Evolutionary conservation across 2,797 vertebrate genomes (phyloP).

Genomic region (Sebastes wilsoni): DNA sequence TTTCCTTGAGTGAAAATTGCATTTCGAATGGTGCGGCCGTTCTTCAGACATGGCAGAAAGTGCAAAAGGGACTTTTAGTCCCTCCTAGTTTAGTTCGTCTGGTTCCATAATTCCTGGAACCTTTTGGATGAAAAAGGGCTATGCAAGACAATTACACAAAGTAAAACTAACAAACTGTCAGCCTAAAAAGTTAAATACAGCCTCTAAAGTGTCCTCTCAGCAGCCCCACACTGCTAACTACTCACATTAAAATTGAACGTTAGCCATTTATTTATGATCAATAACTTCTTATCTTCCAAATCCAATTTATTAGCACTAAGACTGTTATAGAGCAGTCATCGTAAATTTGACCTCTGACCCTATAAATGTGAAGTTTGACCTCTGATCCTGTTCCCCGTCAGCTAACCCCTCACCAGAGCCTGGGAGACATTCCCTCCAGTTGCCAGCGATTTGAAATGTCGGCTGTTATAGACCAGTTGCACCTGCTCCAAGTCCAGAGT

Average conservation of each 20-base stretch:
- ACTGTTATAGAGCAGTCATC: background rate
- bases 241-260: background rate
- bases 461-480: slow-evolving; percentile 96
- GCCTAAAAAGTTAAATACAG: no score
- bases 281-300: background rate
- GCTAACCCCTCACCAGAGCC: slow-evolving; percentile 87
- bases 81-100: no score
- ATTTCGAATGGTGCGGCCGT: no score
- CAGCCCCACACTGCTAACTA: no score
- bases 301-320: background rate
- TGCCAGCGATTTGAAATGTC: slow-evolving; percentile 97
- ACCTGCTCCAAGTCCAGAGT: slow-evolving; percentile 93
- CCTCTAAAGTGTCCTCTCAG: no score
- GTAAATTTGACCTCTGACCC: slow-evolving; percentile 34
- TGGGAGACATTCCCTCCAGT: slow-evolving; percentile 97
- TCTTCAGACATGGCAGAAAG: no score
- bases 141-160: no score
- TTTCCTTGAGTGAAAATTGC: no score
- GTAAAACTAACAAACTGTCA: no score
- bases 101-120: no score
- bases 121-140: no score
- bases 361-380: slow-evolving; percentile 6
- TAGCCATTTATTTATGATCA: background rate
- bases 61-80: no score
- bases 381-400: slow-evolving; percentile 69